phyloP scores from a whole-genome alignment of 2,888 invertebrate species.

The Byasa hedistus region DNA sequence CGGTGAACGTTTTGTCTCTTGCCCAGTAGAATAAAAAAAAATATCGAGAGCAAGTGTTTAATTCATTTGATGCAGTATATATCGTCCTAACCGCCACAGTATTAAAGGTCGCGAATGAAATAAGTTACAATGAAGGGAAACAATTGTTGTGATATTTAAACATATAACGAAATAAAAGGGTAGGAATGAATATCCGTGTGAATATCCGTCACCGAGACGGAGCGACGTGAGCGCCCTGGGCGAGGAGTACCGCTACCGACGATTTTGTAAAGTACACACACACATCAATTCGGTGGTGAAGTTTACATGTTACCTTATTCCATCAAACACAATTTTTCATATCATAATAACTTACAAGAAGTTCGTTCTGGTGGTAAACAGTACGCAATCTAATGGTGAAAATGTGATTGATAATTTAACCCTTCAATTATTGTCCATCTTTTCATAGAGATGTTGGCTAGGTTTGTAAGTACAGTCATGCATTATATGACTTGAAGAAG shows the following conservation, averaged over 20 bases:
- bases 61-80: no score
- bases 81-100: no score
- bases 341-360: not conserved
- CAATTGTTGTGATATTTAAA: not conserved
- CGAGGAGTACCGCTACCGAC: constrained; percentile 69
- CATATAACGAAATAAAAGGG: constrained; percentile 12
- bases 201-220: constrained; percentile 43
- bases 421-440: no score
- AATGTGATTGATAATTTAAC: no score
- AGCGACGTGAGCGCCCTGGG: constrained; percentile 66
- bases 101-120: no score
- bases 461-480: no score
- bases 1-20: no score
- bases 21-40: no score
- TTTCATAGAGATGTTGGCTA: no score
- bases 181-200: constrained; percentile 53
- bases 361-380: not conserved
- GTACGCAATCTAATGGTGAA: not conserved
- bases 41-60: no score
- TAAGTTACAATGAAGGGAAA: no score
- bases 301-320: not conserved
- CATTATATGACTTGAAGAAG: no score
- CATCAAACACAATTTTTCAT: not conserved
- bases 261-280: constrained; percentile 58
- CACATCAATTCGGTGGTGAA: constrained; percentile 7